Conservation (phyloP, 2,797 vertebrate genomes). For the Aeoliscus strigatus region DNA sequence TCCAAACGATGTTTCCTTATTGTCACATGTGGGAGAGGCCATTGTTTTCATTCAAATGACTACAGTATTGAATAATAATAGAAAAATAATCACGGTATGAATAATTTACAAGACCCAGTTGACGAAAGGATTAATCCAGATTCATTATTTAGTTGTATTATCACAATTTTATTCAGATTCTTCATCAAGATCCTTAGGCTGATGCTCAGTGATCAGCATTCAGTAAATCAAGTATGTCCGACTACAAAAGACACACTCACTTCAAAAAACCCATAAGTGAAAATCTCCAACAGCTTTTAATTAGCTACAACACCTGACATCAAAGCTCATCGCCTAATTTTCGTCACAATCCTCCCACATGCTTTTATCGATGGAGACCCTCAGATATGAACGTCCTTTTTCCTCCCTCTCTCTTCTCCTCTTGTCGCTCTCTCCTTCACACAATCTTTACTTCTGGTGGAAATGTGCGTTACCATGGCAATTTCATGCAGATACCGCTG, state of each 20-base stretch:
- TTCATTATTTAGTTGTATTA: too few species aligned
- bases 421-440: constrained; percentile 6
- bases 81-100: too few species aligned
- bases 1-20: too few species aligned
- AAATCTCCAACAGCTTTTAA: constrained; percentile 37
- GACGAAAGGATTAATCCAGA: too few species aligned
- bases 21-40: too few species aligned
- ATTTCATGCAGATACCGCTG: constrained; percentile 38
- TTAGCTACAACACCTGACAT: constrained; percentile 31
- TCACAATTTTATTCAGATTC: too few species aligned
- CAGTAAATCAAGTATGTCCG: too few species aligned
- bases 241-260: background rate
- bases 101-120: too few species aligned
- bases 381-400: constrained; percentile 43
- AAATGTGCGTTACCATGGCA: constrained; percentile 60
- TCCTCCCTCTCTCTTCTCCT: constrained; percentile 7
- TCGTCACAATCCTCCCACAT: constrained; percentile 32
- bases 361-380: constrained; percentile 33
- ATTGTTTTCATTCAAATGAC: too few species aligned
- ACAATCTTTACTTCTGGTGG: constrained; percentile 18
- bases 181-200: too few species aligned
- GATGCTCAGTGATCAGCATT: background rate
- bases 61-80: too few species aligned
- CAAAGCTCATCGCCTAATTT: constrained; percentile 26
- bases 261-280: constrained; percentile 34